These are phyloP conservation scores for Botia almorhae DNA, from an alignment of 2,797 vertebrate genomes.

Conservation along the genomic window DNA sequence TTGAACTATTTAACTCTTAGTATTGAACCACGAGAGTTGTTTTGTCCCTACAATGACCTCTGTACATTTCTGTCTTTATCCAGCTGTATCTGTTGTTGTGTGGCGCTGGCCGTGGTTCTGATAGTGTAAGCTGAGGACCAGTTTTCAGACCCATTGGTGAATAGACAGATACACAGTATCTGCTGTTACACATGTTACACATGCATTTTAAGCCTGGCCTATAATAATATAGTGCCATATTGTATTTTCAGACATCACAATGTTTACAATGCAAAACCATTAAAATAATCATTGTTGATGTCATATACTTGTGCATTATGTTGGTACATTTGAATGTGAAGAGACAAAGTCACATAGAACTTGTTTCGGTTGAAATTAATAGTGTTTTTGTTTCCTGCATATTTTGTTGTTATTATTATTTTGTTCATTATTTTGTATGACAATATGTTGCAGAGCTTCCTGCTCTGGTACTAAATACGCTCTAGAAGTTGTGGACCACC, in stretches of 20 bases:
- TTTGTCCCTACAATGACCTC: conserved; percentile 75
- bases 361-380: too few relatives aligned
- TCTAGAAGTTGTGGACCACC: too few relatives aligned
- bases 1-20: conserved; percentile 90
- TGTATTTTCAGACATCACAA: background rate
- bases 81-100: background rate
- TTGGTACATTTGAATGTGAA: too few relatives aligned
- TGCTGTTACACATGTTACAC: background rate
- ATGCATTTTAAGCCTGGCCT: background rate
- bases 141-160: background rate
- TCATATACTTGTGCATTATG: too few relatives aligned
- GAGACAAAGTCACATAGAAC: too few relatives aligned
- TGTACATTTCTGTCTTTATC: conserved; percentile 20
- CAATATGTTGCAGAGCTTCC: too few relatives aligned
- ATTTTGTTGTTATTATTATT: too few relatives aligned
- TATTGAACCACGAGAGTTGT: conserved; percentile 82
- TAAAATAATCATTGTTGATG: background rate
- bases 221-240: background rate
- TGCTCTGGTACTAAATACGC: too few relatives aligned
- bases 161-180: background rate
- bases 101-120: conserved; percentile 2
- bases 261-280: background rate
- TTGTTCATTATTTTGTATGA: too few relatives aligned
- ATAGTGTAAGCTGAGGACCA: background rate
- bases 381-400: too few relatives aligned